Evolutionary conservation across 2,113 vertebrate species (phyloP).

Genomic region (Laterallus jamaicensis): DNA sequence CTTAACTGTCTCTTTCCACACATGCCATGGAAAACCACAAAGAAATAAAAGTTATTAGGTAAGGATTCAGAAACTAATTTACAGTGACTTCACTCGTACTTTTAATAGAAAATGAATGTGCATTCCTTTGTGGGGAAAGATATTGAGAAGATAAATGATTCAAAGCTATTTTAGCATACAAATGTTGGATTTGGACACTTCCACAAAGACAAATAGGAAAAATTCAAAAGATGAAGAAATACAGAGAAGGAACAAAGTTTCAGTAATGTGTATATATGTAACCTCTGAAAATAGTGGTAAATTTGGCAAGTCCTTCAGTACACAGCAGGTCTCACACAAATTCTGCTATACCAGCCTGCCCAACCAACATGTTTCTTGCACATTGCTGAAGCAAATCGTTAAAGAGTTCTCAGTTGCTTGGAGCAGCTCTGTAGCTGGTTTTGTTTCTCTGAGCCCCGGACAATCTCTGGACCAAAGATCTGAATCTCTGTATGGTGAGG

Average conservation of each 20-base stretch:
- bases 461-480: not conserved
- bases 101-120: not conserved
- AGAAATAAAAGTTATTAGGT: not conserved
- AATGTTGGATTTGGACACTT: not conserved
- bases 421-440: not conserved
- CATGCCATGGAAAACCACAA: not conserved
- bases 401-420: not conserved
- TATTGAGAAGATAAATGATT: not conserved
- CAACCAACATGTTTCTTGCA: not conserved
- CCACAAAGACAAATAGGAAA: not conserved
- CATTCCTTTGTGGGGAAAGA: not conserved
- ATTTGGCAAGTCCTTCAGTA: not conserved
- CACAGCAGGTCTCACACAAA: not conserved
- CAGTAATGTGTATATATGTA: not conserved
- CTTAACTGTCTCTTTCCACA: not conserved
- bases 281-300: not conserved
- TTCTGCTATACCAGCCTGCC: not conserved
- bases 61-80: slow-evolving; percentile 2
- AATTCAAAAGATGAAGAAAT: not conserved
- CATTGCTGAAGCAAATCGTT: not conserved
- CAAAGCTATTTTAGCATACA: not conserved
- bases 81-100: not conserved
- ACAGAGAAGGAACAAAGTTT: not conserved
- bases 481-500: not conserved
- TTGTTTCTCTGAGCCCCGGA: not conserved